Evolutionary conservation across 2,797 vertebrate species (phyloP).

Genomic region (Lerista edwardsae): DNA sequence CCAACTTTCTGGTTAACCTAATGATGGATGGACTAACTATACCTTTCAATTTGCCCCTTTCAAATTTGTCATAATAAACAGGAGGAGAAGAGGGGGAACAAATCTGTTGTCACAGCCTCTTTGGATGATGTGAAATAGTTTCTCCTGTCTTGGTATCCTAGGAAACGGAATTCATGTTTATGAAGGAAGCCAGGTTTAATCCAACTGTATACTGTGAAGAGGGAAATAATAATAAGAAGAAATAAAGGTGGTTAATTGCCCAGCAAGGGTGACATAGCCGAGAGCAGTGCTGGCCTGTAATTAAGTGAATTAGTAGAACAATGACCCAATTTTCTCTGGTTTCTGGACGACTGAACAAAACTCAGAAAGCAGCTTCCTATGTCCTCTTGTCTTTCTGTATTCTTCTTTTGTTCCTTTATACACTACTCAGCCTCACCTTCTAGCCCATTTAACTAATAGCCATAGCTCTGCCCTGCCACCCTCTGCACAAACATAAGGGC

Average conservation of each 20-base stretch:
- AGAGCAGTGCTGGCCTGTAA: slow-evolving; percentile 69
- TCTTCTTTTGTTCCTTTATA: slow-evolving; percentile 21
- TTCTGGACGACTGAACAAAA: slow-evolving; percentile 55
- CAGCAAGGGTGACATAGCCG: slow-evolving; percentile 39
- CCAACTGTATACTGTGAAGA: slow-evolving; percentile 54
- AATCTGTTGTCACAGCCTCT: slow-evolving; percentile 39
- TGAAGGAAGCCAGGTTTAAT: slow-evolving; percentile 54
- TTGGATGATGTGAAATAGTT: slow-evolving; percentile 50
- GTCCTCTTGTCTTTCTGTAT: not conserved
- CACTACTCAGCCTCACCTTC: no score
- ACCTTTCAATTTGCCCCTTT: not conserved
- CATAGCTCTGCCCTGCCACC: no score
- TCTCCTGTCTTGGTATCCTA: slow-evolving; percentile 66
- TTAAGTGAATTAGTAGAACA: slow-evolving; percentile 71
- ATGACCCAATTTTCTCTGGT: slow-evolving; percentile 57
- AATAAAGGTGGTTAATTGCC: slow-evolving; percentile 66
- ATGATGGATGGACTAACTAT: not conserved
- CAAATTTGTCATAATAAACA: not conserved
- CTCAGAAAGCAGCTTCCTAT: slow-evolving; percentile 44
- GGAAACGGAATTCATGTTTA: slow-evolving; percentile 69
- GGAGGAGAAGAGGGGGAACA: slow-evolving; percentile 12
- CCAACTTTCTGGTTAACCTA: slow-evolving; percentile 10
- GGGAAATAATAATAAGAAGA: slow-evolving; percentile 21
- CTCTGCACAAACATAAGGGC: no score
- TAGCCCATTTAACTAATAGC: no score